Evolutionary conservation across 2,113 vertebrate genomes (phyloP), one percentile per base, ranked within the genome.

Genomic region (Megaceryle maxima): DNA sequence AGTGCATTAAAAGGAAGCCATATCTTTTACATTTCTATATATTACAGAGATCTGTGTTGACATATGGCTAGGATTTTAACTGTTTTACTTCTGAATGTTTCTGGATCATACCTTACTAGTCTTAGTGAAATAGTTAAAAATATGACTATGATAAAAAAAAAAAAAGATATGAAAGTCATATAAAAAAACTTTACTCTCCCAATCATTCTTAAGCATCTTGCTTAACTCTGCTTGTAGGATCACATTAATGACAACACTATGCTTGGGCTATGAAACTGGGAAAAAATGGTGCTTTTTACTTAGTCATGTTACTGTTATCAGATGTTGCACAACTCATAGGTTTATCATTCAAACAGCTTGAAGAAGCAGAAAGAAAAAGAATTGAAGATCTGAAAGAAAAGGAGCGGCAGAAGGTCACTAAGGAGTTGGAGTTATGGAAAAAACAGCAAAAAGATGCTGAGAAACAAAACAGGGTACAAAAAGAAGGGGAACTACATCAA

Each of bases 311-410:
- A 60, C 22, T 66, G 3, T 73, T 78, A 18, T 28, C 44, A 74
- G 55, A 26, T 33, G 11, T 73, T 80, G n/a, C 9, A 17, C 74
- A 16, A 66, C 53, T 94, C 48, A 92, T 8, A 50, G 41, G 5
- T 59, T 94, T 97, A 43, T 57, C 66, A 48, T 92, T 95, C 75
- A 94, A 96, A 95, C 90, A 99, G 99, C 98, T 99, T n/a, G 99
- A 99, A 96, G 97, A 98, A 84, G 97, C 98, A 67, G 98, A 99
- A 94, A 98, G 98, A 94, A 98, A 97, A 76, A 97, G 93, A 84
- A 99, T 99, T 95, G 98, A 99, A 97, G 96, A 97, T 91, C 94
- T 98, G 68, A 99, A 99, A 96, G 98, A 99, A 43, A 95, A 96
- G 22, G 99, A 99, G 82, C 93, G 98, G 43, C 94, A 96, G 87